These are phyloP conservation scores for Drosophila rellima DNA, from an alignment of 2,888 invertebrate species.

Conservation along the genomic window DNA sequence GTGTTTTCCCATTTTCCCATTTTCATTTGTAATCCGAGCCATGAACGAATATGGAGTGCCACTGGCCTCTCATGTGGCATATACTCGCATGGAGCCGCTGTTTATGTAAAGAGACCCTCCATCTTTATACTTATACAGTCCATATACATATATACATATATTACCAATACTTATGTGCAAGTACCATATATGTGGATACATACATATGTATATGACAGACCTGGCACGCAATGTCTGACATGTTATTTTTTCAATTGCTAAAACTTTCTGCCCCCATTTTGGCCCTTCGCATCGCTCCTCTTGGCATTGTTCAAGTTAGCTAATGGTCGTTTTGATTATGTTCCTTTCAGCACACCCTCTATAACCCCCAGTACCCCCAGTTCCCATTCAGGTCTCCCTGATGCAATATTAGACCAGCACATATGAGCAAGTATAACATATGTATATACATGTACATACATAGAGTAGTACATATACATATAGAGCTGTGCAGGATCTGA, in stretches of 20 bases:
- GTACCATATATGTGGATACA: slow-evolving; percentile 2
- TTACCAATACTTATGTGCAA: background rate
- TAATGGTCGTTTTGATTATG: slow-evolving; percentile 77
- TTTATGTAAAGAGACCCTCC: slow-evolving; percentile 52
- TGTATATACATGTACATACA: slow-evolving; percentile 5
- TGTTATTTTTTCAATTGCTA: slow-evolving; percentile 68
- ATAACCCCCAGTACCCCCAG: background rate
- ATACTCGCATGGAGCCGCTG: slow-evolving; percentile 18
- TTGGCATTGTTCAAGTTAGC: slow-evolving; percentile 57
- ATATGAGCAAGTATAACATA: background rate
- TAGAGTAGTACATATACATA: background rate
- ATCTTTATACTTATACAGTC: slow-evolving; percentile 12
- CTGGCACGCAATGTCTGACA: slow-evolving; percentile 53
- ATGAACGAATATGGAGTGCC: slow-evolving; percentile 62
- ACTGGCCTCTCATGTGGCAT: slow-evolving; percentile 30
- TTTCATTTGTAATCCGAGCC: slow-evolving; percentile 59
- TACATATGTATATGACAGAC: slow-evolving; percentile 21
- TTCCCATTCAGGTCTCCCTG: background rate
- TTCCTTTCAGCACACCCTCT: slow-evolving; percentile 39
- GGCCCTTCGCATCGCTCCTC: slow-evolving; percentile 1
- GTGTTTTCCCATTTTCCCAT: slow-evolving; percentile 41
- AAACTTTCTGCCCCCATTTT: slow-evolving; percentile 31
- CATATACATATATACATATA: slow-evolving; percentile 6
- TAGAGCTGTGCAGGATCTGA: slow-evolving; percentile 39
- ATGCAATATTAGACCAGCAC: slow-evolving; percentile 23